Evolutionary conservation across 2,888 invertebrate species (phyloP).

Genomic region (Apantesis nais): DNA sequence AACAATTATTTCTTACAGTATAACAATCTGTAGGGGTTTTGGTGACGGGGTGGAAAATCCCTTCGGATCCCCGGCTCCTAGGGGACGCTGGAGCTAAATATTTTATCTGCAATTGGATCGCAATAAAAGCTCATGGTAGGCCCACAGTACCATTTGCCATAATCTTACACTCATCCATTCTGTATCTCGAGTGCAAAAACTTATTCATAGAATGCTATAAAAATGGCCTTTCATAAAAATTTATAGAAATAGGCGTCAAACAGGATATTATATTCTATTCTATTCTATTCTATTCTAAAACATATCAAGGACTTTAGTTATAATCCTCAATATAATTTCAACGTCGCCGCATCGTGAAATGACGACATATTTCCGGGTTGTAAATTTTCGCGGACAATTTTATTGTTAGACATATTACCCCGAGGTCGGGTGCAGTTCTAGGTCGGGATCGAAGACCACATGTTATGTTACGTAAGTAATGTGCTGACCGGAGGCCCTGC

Average conservation of each 20-base stretch:
- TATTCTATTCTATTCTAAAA: too few species aligned
- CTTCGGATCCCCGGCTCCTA: too few species aligned
- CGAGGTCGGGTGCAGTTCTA: slow-evolving; percentile 46
- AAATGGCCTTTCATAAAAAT: neutral
- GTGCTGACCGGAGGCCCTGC: slow-evolving; percentile 57
- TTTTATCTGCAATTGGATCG: too few species aligned
- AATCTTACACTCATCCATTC: too few species aligned
- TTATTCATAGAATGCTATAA: neutral
- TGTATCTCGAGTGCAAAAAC: neutral
- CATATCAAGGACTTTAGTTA: neutral
- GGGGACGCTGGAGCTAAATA: too few species aligned
- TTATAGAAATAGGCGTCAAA: neutral
- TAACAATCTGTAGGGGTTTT: too few species aligned
- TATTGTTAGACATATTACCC: slow-evolving; percentile 47
- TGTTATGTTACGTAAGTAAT: slow-evolving; percentile 56
- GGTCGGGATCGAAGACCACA: slow-evolving; percentile 55
- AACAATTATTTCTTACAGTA: neutral
- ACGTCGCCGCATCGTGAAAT: slow-evolving; percentile 5
- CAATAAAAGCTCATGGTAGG: too few species aligned
- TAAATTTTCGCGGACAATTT: slow-evolving; percentile 44
- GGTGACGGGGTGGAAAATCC: too few species aligned
- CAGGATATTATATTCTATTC: neutral
- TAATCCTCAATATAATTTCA: neutral
- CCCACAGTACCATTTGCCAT: too few species aligned
- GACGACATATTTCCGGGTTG: slow-evolving; percentile 25